Conservation (phyloP, 2,113 vertebrate genomes). For the Rhombomys opimus region DNA sequence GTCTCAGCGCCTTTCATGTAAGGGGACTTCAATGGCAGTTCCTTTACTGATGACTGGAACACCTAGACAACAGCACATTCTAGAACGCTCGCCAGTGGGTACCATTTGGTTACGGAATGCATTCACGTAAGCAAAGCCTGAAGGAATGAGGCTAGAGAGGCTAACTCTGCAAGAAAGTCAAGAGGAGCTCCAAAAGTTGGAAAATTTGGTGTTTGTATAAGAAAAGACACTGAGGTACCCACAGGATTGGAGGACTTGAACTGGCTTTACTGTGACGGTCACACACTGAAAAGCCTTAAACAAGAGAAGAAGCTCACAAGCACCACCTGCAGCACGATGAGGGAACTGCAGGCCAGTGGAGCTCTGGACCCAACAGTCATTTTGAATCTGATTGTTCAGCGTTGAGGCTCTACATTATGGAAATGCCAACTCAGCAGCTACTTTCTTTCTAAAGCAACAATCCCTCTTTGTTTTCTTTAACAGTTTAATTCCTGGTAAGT, state of each 20-base stretch:
- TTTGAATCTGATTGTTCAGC: neutral
- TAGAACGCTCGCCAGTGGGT: neutral
- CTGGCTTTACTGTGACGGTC: no score
- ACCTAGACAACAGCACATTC: neutral
- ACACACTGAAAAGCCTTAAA: neutral
- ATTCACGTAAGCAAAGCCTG: neutral
- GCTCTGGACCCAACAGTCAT: fast-evolving
- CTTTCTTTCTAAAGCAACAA: constrained; percentile 39
- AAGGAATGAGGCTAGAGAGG: neutral
- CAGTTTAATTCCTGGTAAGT: constrained; percentile 1
- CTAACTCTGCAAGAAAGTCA: neutral
- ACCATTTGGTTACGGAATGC: neutral
- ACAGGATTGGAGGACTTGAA: neutral
- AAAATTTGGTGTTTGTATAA: neutral
- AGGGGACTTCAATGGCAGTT: neutral
- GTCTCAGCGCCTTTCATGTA: neutral
- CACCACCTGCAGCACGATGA: neutral
- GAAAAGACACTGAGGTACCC: neutral
- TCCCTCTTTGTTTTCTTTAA: neutral
- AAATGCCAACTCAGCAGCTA: neutral
- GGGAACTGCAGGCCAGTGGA: fast-evolving
- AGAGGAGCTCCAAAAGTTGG: neutral
- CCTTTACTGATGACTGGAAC: neutral
- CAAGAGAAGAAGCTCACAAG: neutral
- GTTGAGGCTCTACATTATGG: neutral